phyloP scores from a whole-genome alignment of 2,888 invertebrate species.

The Cheilosia vulpina region DNA sequence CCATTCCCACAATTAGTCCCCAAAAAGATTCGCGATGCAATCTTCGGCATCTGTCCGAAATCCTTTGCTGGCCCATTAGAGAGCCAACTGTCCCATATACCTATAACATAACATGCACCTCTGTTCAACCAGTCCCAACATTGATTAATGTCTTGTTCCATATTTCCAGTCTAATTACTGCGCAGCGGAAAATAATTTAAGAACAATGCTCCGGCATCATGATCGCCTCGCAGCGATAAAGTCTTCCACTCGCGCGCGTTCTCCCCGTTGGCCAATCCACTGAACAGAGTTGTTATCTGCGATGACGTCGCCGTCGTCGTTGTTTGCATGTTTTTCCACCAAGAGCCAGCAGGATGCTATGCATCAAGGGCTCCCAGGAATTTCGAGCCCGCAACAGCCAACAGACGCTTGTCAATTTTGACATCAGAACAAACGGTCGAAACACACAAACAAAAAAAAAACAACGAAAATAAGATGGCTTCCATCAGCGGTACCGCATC shows the following conservation, averaged over 20 bases:
- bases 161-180: conserved; percentile 75
- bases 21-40: conserved; percentile 64
- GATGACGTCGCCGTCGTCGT: conserved; percentile 70
- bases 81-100: background rate
- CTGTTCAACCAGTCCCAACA: conserved; percentile 34
- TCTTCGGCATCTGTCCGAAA: conserved; percentile 61
- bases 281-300: conserved; percentile 75
- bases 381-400: conserved; percentile 46
- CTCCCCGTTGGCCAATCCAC: conserved; percentile 50
- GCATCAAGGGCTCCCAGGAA: conserved; percentile 71
- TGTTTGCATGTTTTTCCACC: conserved; percentile 73
- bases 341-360: conserved; percentile 72
- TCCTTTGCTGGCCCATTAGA: conserved; percentile 24
- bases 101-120: conserved; percentile 15
- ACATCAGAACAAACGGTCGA: conserved; percentile 55
- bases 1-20: conserved; percentile 73
- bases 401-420: conserved; percentile 73
- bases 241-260: conserved; percentile 28
- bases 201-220: conserved; percentile 67
- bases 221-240: conserved; percentile 68
- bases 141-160: conserved; percentile 75
- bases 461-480: conserved; percentile 46
- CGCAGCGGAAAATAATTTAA: conserved; percentile 67
- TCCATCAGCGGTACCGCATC: conserved; percentile 71
- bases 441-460: background rate